Percentiles rank a stretch among this genome's conserved stretches.
phyloP scores from a whole-genome alignment of 2,888 invertebrate species.

The Podotricha telesiphe region DNA sequence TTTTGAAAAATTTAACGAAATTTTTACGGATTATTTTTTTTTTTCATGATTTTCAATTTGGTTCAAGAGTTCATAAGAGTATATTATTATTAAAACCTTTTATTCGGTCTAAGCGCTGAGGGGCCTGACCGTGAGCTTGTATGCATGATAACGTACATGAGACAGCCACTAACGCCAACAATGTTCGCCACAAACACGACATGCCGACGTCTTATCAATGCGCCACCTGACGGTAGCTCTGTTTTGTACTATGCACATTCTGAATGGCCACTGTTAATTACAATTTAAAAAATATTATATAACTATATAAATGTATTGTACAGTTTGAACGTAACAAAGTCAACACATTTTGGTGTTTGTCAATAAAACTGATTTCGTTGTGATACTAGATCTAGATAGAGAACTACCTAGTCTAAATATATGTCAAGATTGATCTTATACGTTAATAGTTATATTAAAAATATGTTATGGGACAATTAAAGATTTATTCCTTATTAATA shows the following conservation, averaged over 20 bases:
- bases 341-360: no score
- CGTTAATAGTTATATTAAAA: no score
- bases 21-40: not conserved
- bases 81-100: constrained; percentile 65
- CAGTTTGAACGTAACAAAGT: no score
- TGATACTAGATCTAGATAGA: no score
- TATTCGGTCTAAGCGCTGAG: constrained; percentile 65
- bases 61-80: constrained; percentile 1
- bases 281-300: not conserved
- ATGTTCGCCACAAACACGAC: constrained; percentile 70
- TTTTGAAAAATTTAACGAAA: constrained; percentile 28
- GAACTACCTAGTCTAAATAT: no score
- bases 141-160: constrained; percentile 75
- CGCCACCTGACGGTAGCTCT: constrained; percentile 36
- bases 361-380: no score
- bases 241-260: constrained; percentile 30
- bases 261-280: not conserved
- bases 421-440: no score
- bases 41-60: constrained; percentile 8
- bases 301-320: no score
- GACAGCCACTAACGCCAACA: constrained; percentile 64
- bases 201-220: constrained; percentile 62
- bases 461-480: no score
- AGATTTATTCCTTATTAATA: no score
- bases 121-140: constrained; percentile 58